Conservation (phyloP, 2,888 invertebrate species). For the Drosophila tanythrix region DNA sequence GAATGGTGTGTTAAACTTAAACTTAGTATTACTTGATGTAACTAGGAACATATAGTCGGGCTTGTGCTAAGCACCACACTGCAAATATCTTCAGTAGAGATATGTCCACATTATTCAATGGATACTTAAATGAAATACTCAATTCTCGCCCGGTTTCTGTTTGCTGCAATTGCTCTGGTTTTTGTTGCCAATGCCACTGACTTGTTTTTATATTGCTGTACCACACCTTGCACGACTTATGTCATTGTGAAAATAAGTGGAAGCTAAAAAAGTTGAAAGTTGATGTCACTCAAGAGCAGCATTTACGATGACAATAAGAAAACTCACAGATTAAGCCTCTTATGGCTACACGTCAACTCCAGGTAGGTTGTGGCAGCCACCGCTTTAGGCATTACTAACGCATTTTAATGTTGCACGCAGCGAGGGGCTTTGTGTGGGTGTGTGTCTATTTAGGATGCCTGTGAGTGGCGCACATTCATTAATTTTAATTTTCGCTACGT, state of each 20-base stretch:
- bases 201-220: not conserved
- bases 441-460: slow-evolving; percentile 53
- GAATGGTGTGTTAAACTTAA: not conserved
- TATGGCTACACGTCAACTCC: slow-evolving; percentile 1
- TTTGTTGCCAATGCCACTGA: not conserved
- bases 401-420: not conserved
- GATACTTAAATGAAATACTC: not conserved
- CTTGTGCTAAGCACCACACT: not conserved
- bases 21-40: not conserved
- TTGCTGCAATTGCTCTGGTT: not conserved
- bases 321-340: slow-evolving; percentile 5
- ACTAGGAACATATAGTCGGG: not conserved
- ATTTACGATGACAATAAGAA: not conserved
- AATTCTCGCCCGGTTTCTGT: not conserved
- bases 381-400: not conserved
- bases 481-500: slow-evolving; percentile 60
- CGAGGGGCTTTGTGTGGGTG: slow-evolving; percentile 1
- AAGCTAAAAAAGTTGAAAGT: slow-evolving; percentile 1
- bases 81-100: not conserved
- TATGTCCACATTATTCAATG: not conserved
- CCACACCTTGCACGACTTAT: not conserved
- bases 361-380: not conserved
- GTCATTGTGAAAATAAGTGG: slow-evolving; percentile 3
- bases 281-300: slow-evolving; percentile 7
- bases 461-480: slow-evolving; percentile 72